phyloP scores from a whole-genome alignment of 2,797 vertebrate genomes.

The Manis crassicaudata region DNA sequence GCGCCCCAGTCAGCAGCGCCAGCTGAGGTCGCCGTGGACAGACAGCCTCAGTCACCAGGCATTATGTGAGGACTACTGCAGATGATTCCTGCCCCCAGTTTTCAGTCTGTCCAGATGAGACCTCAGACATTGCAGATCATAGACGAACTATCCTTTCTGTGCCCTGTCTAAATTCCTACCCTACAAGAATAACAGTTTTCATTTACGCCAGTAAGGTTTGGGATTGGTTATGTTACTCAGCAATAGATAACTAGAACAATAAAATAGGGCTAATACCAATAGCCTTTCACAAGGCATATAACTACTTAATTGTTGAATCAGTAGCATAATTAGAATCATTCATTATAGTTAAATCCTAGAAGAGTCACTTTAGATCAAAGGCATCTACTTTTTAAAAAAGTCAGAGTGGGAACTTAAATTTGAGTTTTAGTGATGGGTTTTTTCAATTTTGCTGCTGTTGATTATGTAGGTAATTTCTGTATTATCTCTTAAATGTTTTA shows the following conservation, averaged over 20 bases:
- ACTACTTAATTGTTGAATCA: slow-evolving; percentile 4
- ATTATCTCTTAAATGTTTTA: neutral
- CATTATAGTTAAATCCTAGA: neutral
- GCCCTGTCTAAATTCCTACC: neutral
- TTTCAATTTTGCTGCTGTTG: neutral
- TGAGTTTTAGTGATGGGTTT: neutral
- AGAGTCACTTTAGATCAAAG: neutral
- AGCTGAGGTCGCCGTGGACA: neutral
- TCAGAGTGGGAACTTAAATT: slow-evolving; percentile 17
- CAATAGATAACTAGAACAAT: neutral
- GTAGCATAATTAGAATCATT: neutral
- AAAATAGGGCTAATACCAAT: neutral
- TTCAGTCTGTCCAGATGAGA: neutral
- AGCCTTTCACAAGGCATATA: neutral
- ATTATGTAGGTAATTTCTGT: neutral
- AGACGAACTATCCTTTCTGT: neutral
- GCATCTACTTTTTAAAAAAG: neutral
- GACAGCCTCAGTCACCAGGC: neutral
- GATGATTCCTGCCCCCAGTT: neutral
- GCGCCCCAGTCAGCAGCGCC: neutral
- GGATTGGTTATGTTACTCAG: neutral
- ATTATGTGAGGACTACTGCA: rapidly evolving
- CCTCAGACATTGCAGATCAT: neutral
- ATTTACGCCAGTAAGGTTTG: neutral
- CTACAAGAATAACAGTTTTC: neutral